phyloP scores from a whole-genome alignment of 1,140 invertebrate genomes.

The Bombus soroeensis region DNA sequence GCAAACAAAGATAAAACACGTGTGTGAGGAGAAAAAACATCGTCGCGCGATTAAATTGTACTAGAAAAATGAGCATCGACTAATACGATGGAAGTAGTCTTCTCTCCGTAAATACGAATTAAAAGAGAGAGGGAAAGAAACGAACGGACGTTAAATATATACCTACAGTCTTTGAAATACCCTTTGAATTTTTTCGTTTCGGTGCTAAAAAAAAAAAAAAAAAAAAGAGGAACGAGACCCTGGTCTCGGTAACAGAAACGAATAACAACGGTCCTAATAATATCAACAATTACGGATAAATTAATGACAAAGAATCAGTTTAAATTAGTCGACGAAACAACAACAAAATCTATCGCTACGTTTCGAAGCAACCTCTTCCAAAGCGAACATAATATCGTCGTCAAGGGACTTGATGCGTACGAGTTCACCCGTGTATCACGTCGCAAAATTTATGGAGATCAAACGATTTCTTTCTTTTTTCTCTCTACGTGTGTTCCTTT shows the following conservation, averaged over 20 bases:
- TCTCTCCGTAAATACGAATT: not conserved
- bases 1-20: not conserved
- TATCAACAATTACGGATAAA: not conserved
- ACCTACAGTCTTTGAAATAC: constrained; percentile 27
- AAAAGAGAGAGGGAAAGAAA: not conserved
- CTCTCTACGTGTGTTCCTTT: not conserved
- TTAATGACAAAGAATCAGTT: not conserved
- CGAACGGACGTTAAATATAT: not conserved
- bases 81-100: constrained; percentile 11
- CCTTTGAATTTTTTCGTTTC: not conserved
- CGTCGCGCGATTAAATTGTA: constrained; percentile 15
- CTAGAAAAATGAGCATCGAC: constrained; percentile 45
- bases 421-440: not conserved
- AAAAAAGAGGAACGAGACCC: not conserved
- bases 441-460: constrained; percentile 57
- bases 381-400: too few relatives aligned
- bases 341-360: not conserved
- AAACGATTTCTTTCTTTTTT: constrained; percentile 19
- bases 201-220: too few relatives aligned
- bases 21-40: too few relatives aligned
- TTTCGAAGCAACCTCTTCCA: too few relatives aligned
- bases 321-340: constrained; percentile 4
- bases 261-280: not conserved
- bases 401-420: too few relatives aligned
- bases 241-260: not conserved